Conservation (phyloP, 2,888 invertebrate species). For the Conistra vaccinii region DNA sequence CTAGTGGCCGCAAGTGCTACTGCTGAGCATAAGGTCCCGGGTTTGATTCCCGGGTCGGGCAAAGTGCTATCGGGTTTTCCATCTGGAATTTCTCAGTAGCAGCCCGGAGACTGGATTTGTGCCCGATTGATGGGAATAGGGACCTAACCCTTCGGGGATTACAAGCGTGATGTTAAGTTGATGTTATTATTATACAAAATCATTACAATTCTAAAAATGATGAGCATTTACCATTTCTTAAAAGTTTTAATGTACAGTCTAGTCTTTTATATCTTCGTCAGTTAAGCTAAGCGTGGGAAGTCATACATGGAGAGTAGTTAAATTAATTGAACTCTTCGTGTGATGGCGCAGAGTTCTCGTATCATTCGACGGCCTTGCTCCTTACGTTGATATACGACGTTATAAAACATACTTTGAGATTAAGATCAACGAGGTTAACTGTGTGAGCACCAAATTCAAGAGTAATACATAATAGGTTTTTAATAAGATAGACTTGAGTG, state of each 20-base stretch:
- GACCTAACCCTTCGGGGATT: too few species aligned
- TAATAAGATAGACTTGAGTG: conserved; percentile 16
- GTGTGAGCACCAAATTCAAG: conserved; percentile 55
- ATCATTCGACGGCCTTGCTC: conserved; percentile 75
- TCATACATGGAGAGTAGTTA: conserved; percentile 77
- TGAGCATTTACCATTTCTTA: neutral
- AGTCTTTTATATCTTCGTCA: conserved; percentile 3
- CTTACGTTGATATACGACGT: conserved; percentile 72
- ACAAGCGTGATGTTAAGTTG: too few species aligned
- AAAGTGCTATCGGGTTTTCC: too few species aligned
- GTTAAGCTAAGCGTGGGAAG: conserved; percentile 82
- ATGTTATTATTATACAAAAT: neutral
- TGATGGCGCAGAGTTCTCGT: conserved; percentile 73
- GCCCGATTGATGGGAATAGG: too few species aligned
- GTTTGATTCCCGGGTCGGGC: too few species aligned
- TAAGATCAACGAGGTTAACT: conserved; percentile 74
- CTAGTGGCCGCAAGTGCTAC: too few species aligned
- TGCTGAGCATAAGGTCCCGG: too few species aligned
- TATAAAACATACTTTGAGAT: conserved; percentile 73
- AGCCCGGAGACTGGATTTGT: too few species aligned
- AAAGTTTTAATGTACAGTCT: neutral
- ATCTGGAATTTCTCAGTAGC: too few species aligned
- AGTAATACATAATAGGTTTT: conserved; percentile 17
- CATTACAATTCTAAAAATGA: neutral
- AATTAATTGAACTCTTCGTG: conserved; percentile 82